Evolutionary conservation across 2,113 vertebrate genomes (phyloP).

Genomic region (Bufo bufo): DNA sequence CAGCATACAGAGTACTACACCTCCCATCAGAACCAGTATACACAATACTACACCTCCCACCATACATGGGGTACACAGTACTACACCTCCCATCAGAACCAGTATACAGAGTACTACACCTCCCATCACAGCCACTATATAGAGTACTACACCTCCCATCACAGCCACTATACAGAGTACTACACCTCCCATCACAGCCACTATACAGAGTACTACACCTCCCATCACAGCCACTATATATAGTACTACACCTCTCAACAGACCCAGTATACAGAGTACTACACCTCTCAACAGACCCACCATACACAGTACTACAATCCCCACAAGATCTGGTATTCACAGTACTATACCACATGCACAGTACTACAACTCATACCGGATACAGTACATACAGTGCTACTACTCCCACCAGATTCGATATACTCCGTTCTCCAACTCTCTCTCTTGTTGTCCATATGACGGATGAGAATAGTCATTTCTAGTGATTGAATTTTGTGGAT

Average conservation of each 20-base stretch:
- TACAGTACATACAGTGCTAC: not conserved
- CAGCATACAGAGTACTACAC: not conserved
- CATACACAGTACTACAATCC: not conserved
- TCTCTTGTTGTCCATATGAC: too few species aligned
- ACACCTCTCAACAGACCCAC: not conserved
- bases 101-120: not conserved
- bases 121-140: not conserved
- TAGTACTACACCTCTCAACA: not conserved
- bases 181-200: not conserved
- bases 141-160: not conserved
- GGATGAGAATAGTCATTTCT: too few species aligned
- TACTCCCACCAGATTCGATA: not conserved
- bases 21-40: not conserved
- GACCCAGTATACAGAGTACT: not conserved
- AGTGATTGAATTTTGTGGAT: too few species aligned
- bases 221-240: not conserved
- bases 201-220: not conserved
- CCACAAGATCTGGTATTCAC: too few species aligned
- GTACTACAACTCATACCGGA: not conserved
- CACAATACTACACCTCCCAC: not conserved
- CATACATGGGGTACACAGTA: too few species aligned
- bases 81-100: not conserved
- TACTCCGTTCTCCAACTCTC: not conserved
- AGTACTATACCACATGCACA: too few species aligned
- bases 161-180: not conserved